Evolutionary conservation across 2,797 vertebrate species (phyloP).

Genomic region (Halcyon chelicuti): DNA sequence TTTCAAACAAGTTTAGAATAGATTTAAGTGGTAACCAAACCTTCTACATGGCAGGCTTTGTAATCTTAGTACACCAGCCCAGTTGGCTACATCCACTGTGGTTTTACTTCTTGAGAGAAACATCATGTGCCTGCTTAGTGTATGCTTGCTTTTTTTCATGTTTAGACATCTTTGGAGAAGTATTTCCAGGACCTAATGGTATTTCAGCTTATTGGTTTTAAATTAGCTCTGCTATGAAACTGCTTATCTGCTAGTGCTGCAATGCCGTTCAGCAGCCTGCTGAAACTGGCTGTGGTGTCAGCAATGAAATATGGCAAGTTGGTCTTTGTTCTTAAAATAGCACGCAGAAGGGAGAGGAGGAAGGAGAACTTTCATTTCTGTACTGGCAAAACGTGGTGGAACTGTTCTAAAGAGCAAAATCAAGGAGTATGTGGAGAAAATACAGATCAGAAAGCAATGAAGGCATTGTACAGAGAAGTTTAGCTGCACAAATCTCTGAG

Average conservation of each 20-base stretch:
- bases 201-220: not conserved
- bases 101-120: not conserved
- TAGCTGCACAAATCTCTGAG: not conserved
- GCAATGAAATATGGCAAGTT: not conserved
- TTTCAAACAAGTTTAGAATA: not conserved
- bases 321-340: not conserved
- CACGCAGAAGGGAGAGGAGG: not conserved
- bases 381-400: not conserved
- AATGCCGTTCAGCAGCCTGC: not conserved
- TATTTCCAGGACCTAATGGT: not conserved
- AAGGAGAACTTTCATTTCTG: not conserved
- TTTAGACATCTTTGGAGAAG: not conserved
- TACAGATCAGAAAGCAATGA: not conserved
- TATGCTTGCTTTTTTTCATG: not conserved
- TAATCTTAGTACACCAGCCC: not conserved
- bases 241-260: not conserved
- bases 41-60: rapidly evolving
- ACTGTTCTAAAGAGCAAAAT: not conserved
- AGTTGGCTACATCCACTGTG: not conserved
- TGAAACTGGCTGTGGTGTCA: not conserved
- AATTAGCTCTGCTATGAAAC: not conserved
- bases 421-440: not conserved
- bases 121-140: not conserved
- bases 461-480: not conserved
- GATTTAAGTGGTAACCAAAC: not conserved